Evolutionary conservation across 2,888 invertebrate genomes (phyloP), one percentile per base, ranked within the genome.

Genomic region (Macropis europaea): DNA sequence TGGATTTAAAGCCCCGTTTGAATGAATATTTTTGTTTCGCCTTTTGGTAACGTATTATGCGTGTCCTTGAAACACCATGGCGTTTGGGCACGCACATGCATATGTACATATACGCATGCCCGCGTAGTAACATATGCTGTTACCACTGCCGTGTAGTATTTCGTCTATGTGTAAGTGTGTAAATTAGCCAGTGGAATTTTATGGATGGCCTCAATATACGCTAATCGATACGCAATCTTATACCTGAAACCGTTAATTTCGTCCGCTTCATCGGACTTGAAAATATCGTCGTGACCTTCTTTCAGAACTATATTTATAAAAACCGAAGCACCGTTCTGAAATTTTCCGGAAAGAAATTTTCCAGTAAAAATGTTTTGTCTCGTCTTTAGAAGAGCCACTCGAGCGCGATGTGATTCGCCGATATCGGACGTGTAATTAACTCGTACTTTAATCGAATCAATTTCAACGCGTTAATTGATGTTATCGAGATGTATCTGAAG

Each of bases 61-160:
- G 24, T 24, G 68, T 30, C 68, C 67, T 73, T 74, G 68, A 53
- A 62, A 62, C 32, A n/a, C n/a, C n/a, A 30, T 50, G 48, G 50
- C 67, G 62, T 50, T 62, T 69, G 34, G 56, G 40, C 26, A 26
- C 13, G 6, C 26, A 11, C 6, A 32, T 36, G 40, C 38, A 24
- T 13, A 15, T 17, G 9, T 6, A 28, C n/a, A 9, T 7, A 32
- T 19, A n/a, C n/a, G n/a, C n/a, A n/a, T n/a, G n/a, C n/a, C n/a
- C 15, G 19, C 6, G 19, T 6, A 42, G 19, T 17, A 67, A 22
- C 32, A 43, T 48, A 7, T 53, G 26, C 15, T 7, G 15, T 6
- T n/a, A n/a, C n/a, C n/a, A n/a, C n/a, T n/a, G 26, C 6, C 9
- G 6, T 5, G 19, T 3, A 3, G 15, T 57, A 40, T 47, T 40